These are phyloP conservation scores for Pseudorasbora parva DNA, from an alignment of 2,113 vertebrate genomes.

Conservation along the genomic window DNA sequence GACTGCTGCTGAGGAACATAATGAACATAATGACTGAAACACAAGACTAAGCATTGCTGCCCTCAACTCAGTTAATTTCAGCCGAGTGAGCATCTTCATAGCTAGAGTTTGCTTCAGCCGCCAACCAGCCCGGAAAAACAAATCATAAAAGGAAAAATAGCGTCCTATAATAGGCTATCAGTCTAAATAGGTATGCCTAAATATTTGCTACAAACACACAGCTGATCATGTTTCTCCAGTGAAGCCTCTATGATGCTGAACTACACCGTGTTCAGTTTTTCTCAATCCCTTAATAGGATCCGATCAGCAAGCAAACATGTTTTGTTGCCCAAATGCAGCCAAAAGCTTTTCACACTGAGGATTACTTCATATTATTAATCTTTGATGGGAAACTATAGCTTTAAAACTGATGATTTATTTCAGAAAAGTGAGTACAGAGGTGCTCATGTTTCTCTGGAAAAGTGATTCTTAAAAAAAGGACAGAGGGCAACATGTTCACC, in stretches of 20 bases:
- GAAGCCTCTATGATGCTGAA: slow-evolving; percentile 24
- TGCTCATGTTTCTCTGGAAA: background rate
- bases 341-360: background rate
- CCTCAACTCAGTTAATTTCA: slow-evolving; percentile 23
- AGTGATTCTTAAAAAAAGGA: background rate
- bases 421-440: background rate
- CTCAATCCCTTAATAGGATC: slow-evolving; percentile 65
- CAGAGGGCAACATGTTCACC: slow-evolving; percentile 18
- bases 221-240: background rate
- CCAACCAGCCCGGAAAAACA: background rate
- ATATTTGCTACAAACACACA: background rate
- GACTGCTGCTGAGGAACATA: slow-evolving; percentile 6
- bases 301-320: slow-evolving; percentile 52
- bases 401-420: background rate
- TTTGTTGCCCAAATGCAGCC: background rate
- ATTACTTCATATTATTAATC: background rate
- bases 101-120: background rate
- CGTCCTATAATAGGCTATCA: background rate
- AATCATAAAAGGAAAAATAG: too few species aligned
- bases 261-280: slow-evolving; percentile 18
- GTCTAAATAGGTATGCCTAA: background rate
- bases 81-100: slow-evolving; percentile 1
- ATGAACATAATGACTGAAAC: slow-evolving; percentile 10
- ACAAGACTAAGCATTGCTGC: slow-evolving; percentile 9
- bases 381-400: background rate